phyloP scores from a whole-genome alignment of 1,140 invertebrate species.

The Megalopta genalis region DNA sequence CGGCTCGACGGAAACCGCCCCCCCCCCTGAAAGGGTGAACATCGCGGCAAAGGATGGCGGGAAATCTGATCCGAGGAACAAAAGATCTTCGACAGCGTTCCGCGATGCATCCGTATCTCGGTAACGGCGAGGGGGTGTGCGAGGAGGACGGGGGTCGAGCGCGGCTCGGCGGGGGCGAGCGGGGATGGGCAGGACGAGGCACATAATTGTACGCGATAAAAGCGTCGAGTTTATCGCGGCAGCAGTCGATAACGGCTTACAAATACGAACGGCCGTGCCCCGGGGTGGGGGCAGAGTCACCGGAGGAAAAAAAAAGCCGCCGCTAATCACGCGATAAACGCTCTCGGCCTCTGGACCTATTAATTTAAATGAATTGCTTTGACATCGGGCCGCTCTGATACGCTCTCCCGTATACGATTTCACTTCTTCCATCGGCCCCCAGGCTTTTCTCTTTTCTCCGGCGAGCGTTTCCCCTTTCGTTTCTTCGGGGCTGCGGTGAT shows the following conservation, averaged over 20 bases:
- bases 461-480: neutral
- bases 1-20: too few relatives aligned
- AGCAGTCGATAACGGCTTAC: slow-evolving; percentile 56
- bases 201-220: slow-evolving; percentile 57
- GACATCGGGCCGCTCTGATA: slow-evolving; percentile 42
- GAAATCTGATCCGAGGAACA: slow-evolving; percentile 28
- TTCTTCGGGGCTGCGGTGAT: neutral
- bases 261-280: slow-evolving; percentile 47
- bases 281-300: neutral
- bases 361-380: slow-evolving; percentile 69
- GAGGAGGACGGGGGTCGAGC: too few relatives aligned
- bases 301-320: slow-evolving; percentile 34
- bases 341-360: slow-evolving; percentile 58
- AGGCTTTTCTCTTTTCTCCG: neutral
- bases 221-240: slow-evolving; percentile 49
- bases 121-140: too few relatives aligned
- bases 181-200: slow-evolving; percentile 13
- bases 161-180: neutral
- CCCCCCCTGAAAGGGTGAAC: neutral
- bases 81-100: slow-evolving; percentile 46
- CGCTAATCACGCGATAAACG: slow-evolving; percentile 60
- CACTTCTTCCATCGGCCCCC: neutral
- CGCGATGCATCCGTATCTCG: slow-evolving; percentile 28
- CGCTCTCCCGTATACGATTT: neutral
- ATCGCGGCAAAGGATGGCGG: neutral